Percentiles rank a stretch among this genome's conserved stretches.
Evolutionary conservation across 2,113 vertebrate genomes (phyloP).

Genomic region (Colossoma macropomum): DNA sequence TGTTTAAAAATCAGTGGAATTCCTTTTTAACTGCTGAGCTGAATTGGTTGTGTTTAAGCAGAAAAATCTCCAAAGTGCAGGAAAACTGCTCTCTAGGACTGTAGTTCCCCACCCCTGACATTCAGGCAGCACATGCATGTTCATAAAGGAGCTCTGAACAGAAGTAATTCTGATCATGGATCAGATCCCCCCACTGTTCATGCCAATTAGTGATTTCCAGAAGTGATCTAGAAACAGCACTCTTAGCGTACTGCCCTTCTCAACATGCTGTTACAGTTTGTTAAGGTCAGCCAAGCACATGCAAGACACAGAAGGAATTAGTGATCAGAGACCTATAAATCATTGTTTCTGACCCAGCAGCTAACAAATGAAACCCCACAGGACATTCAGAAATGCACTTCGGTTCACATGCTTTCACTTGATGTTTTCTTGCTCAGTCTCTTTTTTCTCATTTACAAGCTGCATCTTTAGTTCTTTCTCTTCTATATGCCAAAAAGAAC

Average conservation of each 20-base stretch:
- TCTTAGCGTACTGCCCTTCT: neutral
- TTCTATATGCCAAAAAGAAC: neutral
- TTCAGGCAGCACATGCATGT: too few species aligned
- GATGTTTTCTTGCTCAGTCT: neutral
- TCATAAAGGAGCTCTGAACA: neutral
- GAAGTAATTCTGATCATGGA: neutral
- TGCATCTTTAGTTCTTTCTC: neutral
- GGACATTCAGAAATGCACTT: neutral
- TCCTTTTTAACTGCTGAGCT: too few species aligned
- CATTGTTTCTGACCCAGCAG: neutral
- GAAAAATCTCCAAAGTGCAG: too few species aligned
- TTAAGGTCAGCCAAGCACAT: conserved; percentile 32
- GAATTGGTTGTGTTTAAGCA: too few species aligned
- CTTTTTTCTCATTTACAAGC: neutral
- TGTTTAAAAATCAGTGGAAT: too few species aligned
- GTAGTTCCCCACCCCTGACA: too few species aligned
- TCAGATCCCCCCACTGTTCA: neutral
- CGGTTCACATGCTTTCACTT: neutral
- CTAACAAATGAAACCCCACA: conserved; percentile 3
- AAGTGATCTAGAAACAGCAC: neutral
- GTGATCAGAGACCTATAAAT: conserved; percentile 31
- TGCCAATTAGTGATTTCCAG: neutral
- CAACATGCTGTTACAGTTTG: neutral
- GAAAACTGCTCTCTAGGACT: too few species aligned
- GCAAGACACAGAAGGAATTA: conserved; percentile 17